Evolutionary conservation across 2,888 invertebrate genomes (phyloP), one percentile per base, ranked within the genome.

Genomic region (Nymphalis c-album): DNA sequence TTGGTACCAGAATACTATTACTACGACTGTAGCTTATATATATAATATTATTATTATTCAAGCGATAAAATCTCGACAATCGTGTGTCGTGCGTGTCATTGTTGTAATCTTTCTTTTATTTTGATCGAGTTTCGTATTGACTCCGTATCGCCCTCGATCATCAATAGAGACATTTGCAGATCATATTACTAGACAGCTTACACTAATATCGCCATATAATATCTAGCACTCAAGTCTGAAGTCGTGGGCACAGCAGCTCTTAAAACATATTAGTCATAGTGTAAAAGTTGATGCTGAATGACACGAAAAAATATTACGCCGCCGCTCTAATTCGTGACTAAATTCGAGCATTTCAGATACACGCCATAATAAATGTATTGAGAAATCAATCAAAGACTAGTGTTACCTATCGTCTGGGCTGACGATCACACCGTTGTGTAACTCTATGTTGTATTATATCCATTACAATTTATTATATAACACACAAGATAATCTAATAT

Each of bases 281-380:
- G 18, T 57, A 57, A 59, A 40, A 22, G 18, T 47, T 17, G n/a
- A 35, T 31, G 61, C 63, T 67, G 50, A 69, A 68, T 73, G 67
- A 53, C 59, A 66, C 71, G 73, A 46, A 13, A 20, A 57, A 53
- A 70, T 61, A 70, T 78, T 75, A 74, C 78, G 78, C 77, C 73
- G 70, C 71, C 72, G 72, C 67, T 83, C 81, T 75, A 80, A 77
- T 78, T 81, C 86, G 84, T 85, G 86, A 86, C 79, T 78, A 69
- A 76, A 72, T 73, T 67, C 66, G 60, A 74, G 68, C 74, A 70
- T 69, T 71, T 68, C 66, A 60, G 63, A 72, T 67, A 70, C 69
- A 68, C 68, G 61, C 61, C 40, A 57, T 40, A 57, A 18, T 71
- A 73, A 55, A 77, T 68, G 69, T 74, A 74, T 83, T 84, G 76